These are phyloP conservation scores for Mus caroli DNA, from an alignment of 2,797 vertebrate genomes.

Conservation along the genomic window DNA sequence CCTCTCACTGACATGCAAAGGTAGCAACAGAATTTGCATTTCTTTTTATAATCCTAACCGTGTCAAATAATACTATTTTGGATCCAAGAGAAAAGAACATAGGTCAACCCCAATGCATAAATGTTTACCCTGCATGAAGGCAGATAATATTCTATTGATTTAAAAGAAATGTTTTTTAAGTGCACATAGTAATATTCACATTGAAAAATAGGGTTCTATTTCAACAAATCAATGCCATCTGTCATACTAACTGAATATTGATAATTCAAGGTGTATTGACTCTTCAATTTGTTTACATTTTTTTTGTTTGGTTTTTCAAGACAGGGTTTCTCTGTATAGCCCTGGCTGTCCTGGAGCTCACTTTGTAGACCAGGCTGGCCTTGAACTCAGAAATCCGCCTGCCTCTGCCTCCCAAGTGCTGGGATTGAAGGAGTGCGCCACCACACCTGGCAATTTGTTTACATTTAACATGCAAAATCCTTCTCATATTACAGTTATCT, in stretches of 20 bases:
- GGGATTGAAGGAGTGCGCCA: no score
- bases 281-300: slow-evolving; percentile 64
- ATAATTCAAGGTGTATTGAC: slow-evolving; percentile 39
- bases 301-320: no score
- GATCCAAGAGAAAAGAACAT: slow-evolving; percentile 51
- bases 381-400: no score
- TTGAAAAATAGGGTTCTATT: slow-evolving; percentile 20
- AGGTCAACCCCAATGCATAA: slow-evolving; percentile 20
- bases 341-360: no score
- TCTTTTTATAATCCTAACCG: slow-evolving; percentile 22
- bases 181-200: not conserved
- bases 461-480: slow-evolving; percentile 37
- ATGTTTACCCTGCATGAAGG: slow-evolving; percentile 42
- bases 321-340: no score
- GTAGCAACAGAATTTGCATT: slow-evolving; percentile 51
- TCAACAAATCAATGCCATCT: slow-evolving; percentile 20
- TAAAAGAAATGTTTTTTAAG: slow-evolving; percentile 55
- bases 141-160: slow-evolving; percentile 48
- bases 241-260: slow-evolving; percentile 28
- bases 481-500: slow-evolving; percentile 41
- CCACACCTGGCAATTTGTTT: slow-evolving; percentile 24
- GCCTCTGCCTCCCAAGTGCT: no score
- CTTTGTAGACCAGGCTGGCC: no score
- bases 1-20: not conserved
- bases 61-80: slow-evolving; percentile 25